These are phyloP conservation scores for Drepana falcataria DNA, from an alignment of 2,888 invertebrate genomes.

Conservation along the genomic window DNA sequence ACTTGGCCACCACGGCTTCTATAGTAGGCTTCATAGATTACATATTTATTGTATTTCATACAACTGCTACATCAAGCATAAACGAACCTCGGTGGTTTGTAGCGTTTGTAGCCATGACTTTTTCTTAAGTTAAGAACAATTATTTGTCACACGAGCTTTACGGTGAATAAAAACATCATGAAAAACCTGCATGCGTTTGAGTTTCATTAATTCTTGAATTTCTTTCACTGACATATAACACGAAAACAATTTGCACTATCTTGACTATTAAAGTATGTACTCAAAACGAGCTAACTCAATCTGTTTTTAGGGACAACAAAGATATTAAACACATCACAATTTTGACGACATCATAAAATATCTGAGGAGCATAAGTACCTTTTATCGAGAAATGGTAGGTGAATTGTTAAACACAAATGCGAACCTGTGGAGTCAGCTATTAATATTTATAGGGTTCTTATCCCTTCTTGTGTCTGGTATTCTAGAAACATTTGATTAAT, in stretches of 20 bases:
- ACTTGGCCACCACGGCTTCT: too few relatives aligned
- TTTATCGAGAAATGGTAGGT: neutral
- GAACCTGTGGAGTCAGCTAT: conserved; percentile 2
- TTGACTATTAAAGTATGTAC: neutral
- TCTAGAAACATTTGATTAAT: neutral
- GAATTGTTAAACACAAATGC: conserved; percentile 4
- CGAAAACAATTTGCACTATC: neutral
- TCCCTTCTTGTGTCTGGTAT: neutral
- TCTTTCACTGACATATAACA: neutral
- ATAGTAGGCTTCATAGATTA: too few relatives aligned
- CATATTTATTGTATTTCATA: too few relatives aligned
- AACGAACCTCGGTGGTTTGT: too few relatives aligned
- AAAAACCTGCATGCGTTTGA: too few relatives aligned
- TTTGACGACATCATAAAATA: conserved; percentile 1
- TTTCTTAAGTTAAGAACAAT: too few relatives aligned
- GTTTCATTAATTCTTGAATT: too few relatives aligned
- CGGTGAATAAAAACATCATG: too few relatives aligned
- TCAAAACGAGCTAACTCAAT: neutral
- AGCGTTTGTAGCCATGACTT: too few relatives aligned
- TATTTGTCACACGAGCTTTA: too few relatives aligned
- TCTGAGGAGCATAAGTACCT: conserved; percentile 1
- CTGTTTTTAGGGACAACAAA: neutral
- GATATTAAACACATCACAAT: neutral
- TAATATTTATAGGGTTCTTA: neutral
- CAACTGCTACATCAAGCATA: too few relatives aligned